phyloP scores from a whole-genome alignment of 2,888 invertebrate species.

The Apamea crenata region DNA sequence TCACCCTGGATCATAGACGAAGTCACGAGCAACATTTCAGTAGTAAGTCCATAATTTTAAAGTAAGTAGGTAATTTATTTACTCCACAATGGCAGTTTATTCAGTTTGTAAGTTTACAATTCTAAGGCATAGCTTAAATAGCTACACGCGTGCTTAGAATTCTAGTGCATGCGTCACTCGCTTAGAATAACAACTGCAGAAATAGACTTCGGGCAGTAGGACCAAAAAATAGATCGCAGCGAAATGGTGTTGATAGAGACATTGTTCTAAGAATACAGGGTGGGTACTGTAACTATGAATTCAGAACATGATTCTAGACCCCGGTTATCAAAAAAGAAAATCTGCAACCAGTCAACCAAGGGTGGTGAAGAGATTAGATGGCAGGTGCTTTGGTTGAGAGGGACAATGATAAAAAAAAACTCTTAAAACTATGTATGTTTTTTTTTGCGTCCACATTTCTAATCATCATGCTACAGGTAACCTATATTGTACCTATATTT shows the following conservation, averaged over 20 bases:
- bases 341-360: no score
- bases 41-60: neutral
- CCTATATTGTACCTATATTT: no score
- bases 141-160: slow-evolving; percentile 45
- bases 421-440: no score
- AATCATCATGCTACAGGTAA: no score
- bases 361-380: no score
- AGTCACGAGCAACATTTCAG: neutral
- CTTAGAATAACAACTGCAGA: slow-evolving; percentile 46
- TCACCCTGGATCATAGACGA: neutral
- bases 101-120: slow-evolving; percentile 40
- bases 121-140: slow-evolving; percentile 46
- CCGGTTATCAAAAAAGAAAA: no score
- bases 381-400: no score
- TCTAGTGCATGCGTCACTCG: slow-evolving; percentile 58
- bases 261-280: slow-evolving; percentile 15
- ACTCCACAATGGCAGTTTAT: slow-evolving; percentile 5
- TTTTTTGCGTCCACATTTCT: no score
- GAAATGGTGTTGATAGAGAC: slow-evolving; percentile 32
- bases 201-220: slow-evolving; percentile 46
- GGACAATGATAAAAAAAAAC: no score
- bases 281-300: no score
- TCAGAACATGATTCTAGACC: no score
- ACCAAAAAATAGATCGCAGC: slow-evolving; percentile 49
- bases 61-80: neutral